Evolutionary conservation across 35 echinoderm and acorn worm species (phyloP).

Genomic region (Strongylocentrotus purpuratus): DNA sequence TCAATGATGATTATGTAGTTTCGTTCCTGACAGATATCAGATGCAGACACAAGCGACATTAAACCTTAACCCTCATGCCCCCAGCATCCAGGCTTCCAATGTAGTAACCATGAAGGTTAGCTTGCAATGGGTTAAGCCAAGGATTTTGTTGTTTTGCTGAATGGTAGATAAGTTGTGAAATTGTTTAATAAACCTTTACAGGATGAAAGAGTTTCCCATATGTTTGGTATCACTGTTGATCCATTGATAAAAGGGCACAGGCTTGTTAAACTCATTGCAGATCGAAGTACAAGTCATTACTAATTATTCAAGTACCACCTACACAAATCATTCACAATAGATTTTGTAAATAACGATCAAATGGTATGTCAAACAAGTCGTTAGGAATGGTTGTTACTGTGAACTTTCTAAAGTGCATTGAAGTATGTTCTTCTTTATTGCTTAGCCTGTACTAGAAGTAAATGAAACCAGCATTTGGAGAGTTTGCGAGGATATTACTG

Average conservation of each 20-base stretch:
- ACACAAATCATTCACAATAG: background rate
- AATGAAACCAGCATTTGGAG: too few relatives aligned
- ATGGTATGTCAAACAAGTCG: too few relatives aligned
- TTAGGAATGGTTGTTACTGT: background rate
- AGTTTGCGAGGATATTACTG: too few relatives aligned
- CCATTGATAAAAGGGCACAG: background rate
- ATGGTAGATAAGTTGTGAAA: background rate
- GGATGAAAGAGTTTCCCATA: background rate
- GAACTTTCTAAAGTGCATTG: background rate
- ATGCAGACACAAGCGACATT: background rate
- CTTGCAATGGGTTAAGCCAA: background rate
- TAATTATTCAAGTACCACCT: background rate
- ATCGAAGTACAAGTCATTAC: background rate
- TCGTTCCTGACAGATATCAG: background rate
- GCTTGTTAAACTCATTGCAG: background rate
- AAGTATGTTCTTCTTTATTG: background rate
- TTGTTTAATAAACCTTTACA: background rate
- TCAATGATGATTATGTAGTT: background rate
- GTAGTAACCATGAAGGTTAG: background rate
- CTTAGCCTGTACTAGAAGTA: too few relatives aligned
- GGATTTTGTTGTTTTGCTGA: background rate
- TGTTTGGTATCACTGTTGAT: background rate
- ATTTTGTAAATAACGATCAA: background rate
- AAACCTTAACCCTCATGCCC: background rate
- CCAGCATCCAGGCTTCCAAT: background rate